Evolutionary conservation across 2,888 invertebrate species (phyloP), one percentile per base, ranked within the genome.

Genomic region (Archips crataeganus): DNA sequence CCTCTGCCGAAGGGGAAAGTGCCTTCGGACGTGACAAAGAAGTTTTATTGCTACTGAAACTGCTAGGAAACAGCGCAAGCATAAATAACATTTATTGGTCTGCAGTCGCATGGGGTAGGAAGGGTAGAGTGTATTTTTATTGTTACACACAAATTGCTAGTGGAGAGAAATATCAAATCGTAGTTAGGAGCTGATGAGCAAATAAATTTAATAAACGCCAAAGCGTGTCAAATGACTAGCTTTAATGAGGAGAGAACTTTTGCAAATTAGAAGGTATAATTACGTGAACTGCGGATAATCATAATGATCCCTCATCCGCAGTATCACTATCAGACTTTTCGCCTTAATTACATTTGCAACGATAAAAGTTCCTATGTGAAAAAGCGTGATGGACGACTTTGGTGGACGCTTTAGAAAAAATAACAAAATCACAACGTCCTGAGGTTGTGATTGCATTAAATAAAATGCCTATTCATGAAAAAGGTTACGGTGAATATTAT

Each of bases 11-110:
- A 63, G 69, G 68, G 73, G 45, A 54, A 73, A 73, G 57, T 68
- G 62, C 45, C n/a, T 23, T 36, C 32, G 68, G 42, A 67, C 62
- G 68, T 73, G 72, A 73, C 67, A 73, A 68, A 59, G 68, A 63
- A 71, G 62, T 54, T 62, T 73, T 68, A 68, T 63, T 62, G 62
- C 54, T 57, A 32, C 39, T 60, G 60, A 49, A 72, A 68, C 63
- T 63, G 62, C 45, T 54, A 39, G 68, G 57, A 54, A 49, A 32
- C 42, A 32, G 51, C 39, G 60, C 49, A 45, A 34, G n/a, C 51
- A 66, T 59, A 71, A 66, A 61, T 66, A 51, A 71, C 60, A 32
- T 61, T 65, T 66, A 49, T 66, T 71, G 66, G 63, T 66, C 64
- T 60, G 65, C 65, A 42, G 57, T 68, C 42, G 59, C 15, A 67